phyloP scores from a whole-genome alignment of 2,888 invertebrate genomes.

The Drosophila anomalata region DNA sequence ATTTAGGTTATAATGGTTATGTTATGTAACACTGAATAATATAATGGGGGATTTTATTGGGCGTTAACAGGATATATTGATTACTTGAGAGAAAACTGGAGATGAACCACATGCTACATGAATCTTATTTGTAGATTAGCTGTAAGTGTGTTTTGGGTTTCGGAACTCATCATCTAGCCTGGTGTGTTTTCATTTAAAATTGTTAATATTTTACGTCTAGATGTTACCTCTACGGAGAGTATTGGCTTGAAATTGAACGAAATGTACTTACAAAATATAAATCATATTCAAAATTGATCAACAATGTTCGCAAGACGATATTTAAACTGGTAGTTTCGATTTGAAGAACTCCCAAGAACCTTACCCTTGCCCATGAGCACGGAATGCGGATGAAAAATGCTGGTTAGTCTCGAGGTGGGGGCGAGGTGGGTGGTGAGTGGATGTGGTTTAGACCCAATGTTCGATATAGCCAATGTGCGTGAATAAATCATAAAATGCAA shows the following conservation, averaged over 20 bases:
- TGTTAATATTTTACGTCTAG: slow-evolving; percentile 65
- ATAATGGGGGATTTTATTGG: slow-evolving; percentile 15
- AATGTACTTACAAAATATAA: slow-evolving; percentile 35
- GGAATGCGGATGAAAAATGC: slow-evolving; percentile 54
- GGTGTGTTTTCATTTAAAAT: slow-evolving; percentile 7
- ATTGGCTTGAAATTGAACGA: slow-evolving; percentile 28
- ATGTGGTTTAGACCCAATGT: slow-evolving; percentile 39
- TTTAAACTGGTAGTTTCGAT: slow-evolving; percentile 4
- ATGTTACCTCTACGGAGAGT: slow-evolving; percentile 48
- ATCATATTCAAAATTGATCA: slow-evolving; percentile 4
- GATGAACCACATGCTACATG: slow-evolving; percentile 69
- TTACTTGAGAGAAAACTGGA: slow-evolving; percentile 36
- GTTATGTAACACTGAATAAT: slow-evolving; percentile 51
- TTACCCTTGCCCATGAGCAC: slow-evolving; percentile 54
- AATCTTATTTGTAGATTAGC: slow-evolving; percentile 43
- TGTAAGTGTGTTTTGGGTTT: slow-evolving; percentile 20
- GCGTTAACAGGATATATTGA: slow-evolving; percentile 30
- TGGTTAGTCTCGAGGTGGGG: slow-evolving; percentile 24
- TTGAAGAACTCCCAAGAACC: slow-evolving; percentile 20
- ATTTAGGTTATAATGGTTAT: slow-evolving; percentile 53
- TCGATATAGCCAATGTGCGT: slow-evolving; percentile 49
- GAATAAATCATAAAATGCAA: slow-evolving; percentile 43
- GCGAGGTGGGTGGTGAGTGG: slow-evolving; percentile 20
- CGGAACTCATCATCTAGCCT: slow-evolving; percentile 41
- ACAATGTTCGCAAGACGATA: slow-evolving; percentile 17